Evolutionary conservation across 2,797 vertebrate species (phyloP), one percentile per base, ranked within the genome.

Genomic region (Zalophus californianus): DNA sequence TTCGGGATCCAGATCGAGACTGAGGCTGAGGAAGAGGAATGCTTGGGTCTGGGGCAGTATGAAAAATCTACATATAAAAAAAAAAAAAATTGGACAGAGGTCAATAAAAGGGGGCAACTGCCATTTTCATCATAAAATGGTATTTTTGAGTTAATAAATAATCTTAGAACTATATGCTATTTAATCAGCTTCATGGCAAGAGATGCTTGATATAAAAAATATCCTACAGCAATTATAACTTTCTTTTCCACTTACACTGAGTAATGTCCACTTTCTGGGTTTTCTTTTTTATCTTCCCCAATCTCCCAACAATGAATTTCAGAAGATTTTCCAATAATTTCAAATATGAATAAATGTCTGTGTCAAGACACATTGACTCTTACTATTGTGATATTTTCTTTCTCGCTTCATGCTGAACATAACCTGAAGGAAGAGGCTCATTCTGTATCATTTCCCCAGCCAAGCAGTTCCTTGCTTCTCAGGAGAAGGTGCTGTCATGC

Each of bases 21-120:
- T 99, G 99, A 90, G 99, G 99, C 84, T 99, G 99, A 94, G 99
- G 99, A 96, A 99, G 99, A 32, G 99, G 99, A 89, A 99, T 98
- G n/a, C 99, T 99, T 85, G 99, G 99, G 95, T 99, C 99, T 56
- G 99, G 99, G 78, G 99, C 99, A 48, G 99, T 99, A 54, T 99
- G 99, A 94, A 99, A 99, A 97, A 99, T 99, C 99, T 99, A 97
- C 8, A 44, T 29, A 75, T 72, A 54, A 70, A 84, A 82, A 97
- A 96, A n/a, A n/a, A 21, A 83, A 80, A 97, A 97, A 86, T 85
- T 7, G 13, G 56, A 73, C 41, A 0, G 0, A 60, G 25, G 80
- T 93, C 66, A 92, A 35, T 6, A 12, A 54, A 87, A 11, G 41
- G 62, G 48, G 11, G 23, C n/a, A 32, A 21, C 1, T 25, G 41